Base-by-base conservation (phyloP, 2,888 invertebrate genomes). In the Drosophila robusta region DNA sequence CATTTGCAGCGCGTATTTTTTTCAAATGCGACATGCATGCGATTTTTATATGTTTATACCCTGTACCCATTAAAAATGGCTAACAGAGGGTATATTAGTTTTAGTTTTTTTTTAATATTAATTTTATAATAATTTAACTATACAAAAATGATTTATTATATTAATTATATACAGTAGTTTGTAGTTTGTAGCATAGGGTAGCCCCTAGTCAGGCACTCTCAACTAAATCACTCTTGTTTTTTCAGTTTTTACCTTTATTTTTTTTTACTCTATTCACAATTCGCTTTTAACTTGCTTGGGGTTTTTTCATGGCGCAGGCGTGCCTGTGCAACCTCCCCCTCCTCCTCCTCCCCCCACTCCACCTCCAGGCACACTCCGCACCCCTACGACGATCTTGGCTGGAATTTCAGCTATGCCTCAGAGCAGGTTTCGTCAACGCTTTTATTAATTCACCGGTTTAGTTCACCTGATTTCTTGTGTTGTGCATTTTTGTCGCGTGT, bases 11-110 rank as follows among this genome's bases (percentile, higher is more conserved):
- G 65, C 47, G 73, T 54, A 34, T 55, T 58, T 71, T 66, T 79
- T 87, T 65, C 63, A 66, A 86, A 88, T 88, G 88, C 87, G 89
- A 87, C 87, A 87, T 87, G 89, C 83, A 83, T 84, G 89, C 87
- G 60, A 86, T 83, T 78, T 83, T 77, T 63, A 41, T 65, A 70
- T 18, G 62, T n/a, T 39, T 47, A 36, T 32, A 42, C 34, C 34
- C 34, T 12, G 34, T 12, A 34, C 11, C 34, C 34, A 34, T 12
- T 34, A 3, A 34, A 34, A 12, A 12, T 11, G 34, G 11, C 12
- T 34, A 9, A 9, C 29, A 29, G 34, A 4, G 34, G 34, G 34
- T 12, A 34, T 34, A 7, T 4, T 12, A 11, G 32, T 11, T 32
- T 3, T 1, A 0, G 11, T 32, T 18, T 18, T 1, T 18, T 18